Evolutionary conservation across 2,888 invertebrate species (phyloP), one percentile per base, ranked within the genome.

Genomic region (Sthenelais limicola): DNA sequence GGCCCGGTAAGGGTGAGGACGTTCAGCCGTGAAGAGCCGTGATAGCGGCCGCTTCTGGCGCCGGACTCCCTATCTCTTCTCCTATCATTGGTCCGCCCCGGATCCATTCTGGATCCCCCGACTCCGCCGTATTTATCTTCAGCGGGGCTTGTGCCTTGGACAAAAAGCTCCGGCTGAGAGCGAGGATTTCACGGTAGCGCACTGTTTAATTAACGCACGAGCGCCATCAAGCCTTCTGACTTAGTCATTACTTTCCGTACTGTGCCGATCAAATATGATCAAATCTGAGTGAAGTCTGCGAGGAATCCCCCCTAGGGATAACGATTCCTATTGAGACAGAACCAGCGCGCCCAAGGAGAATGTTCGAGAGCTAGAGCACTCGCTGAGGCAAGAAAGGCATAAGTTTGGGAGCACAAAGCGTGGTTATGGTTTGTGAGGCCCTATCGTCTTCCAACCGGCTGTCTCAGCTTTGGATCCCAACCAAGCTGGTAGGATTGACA

Each of bases 181-280:
- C 43, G 43, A 18, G 62, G 62, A 62, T 62, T 62, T 33, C 38
- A 38, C 43, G 38, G n/a, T 43, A 62, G 62, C n/a, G 24, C 35
- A 24, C 62, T 24, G 62, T 35, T 62, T 62, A 62, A 62, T 62
- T 62, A 62, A 62, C 38, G 21, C 38, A 35, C 35, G 18, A 35
- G 62, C 62, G 18, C 38, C 62, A 21, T 24, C 28, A 35, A 33
- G 33, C 62, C 62, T 21, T 12, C 9, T 24, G 56, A n/a, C 62
- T 62, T 62, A 62, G 15, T 62, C 62, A 62, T 62, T 62, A 62
- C 62, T 62, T 62, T 62, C 62, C 35, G 35, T 62, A 62, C 62
- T 62, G 35, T 62, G 28, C 62, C 62, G 62, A 62, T 62, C 62
- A 62, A 62, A 62, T 62, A 62, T 62, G 62, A 62, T 62, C 62